phyloP scores from a whole-genome alignment of 2,113 vertebrate genomes.

The Pholis gunnellus region DNA sequence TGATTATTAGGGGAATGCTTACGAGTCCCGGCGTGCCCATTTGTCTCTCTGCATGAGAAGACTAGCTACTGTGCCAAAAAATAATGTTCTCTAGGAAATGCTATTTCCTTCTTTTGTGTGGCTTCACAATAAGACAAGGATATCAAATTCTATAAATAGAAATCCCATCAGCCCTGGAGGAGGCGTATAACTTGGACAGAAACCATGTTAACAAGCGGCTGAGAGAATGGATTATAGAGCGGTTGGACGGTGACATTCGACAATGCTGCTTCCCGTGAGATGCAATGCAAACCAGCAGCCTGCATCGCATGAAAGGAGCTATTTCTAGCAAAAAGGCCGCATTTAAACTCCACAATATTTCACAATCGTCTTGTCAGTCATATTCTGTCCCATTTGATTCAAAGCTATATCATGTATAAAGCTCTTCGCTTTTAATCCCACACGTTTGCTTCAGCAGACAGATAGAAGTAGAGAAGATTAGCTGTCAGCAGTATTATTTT shows the following conservation, averaged over 20 bases:
- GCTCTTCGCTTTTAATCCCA: slow-evolving; percentile 13
- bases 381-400: slow-evolving; percentile 2
- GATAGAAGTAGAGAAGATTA: slow-evolving; percentile 7
- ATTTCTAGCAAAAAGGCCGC: not conserved
- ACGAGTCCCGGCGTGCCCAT: slow-evolving; percentile 10
- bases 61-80: slow-evolving; percentile 44
- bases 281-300: slow-evolving; percentile 9
- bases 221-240: slow-evolving; percentile 59
- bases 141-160: slow-evolving; percentile 68
- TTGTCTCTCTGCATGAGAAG: slow-evolving; percentile 34
- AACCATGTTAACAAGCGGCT: slow-evolving; percentile 55
- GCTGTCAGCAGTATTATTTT: slow-evolving; percentile 22
- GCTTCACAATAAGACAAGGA: slow-evolving; percentile 61
- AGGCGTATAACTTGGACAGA: slow-evolving; percentile 53
- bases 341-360: slow-evolving; percentile 7
- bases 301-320: not conserved
- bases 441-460: slow-evolving; percentile 8
- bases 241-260: slow-evolving; percentile 31
- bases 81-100: slow-evolving; percentile 52
- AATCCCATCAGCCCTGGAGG: slow-evolving; percentile 57
- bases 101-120: slow-evolving; percentile 54
- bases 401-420: slow-evolving; percentile 13
- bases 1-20: slow-evolving; percentile 23
- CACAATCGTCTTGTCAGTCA: slow-evolving; percentile 8
- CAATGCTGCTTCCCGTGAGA: slow-evolving; percentile 21